Evolutionary conservation across 2,113 vertebrate genomes (phyloP), one percentile per base, ranked within the genome.

Genomic region (Ophiodon elongatus): DNA sequence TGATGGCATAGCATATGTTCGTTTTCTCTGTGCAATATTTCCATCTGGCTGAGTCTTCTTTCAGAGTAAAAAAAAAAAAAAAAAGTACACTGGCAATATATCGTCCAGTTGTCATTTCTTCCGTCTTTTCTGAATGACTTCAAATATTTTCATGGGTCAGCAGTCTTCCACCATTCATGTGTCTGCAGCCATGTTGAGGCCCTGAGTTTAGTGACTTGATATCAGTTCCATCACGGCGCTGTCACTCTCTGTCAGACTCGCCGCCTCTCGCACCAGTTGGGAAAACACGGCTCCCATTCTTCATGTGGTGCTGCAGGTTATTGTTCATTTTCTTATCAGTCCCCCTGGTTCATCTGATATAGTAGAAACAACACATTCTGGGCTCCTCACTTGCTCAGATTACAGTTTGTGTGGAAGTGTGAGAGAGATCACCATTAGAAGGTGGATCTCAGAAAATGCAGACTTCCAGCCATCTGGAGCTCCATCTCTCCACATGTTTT

Each of bases 401-500:
- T 88, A 63, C 82, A 65, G 80, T 89, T 79, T 85, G 73, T 64
- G 72, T 85, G 81, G 73, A 86, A 79, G 83, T 82, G 85, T 67
- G 66, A 85, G 79, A 70, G 89, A 76, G 82, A 85, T 79, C 69
- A 72, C 70, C 64, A 89, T 84, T 80, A 88, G 75, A 85, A 84
- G 88, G 88, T 88, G 82, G 80, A 86, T 88, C 81, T 90, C 66
- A 43, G 76, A 85, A 91, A 84, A 72, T 21, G 70, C 67, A 82
- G 83, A 89, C 88, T 72, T 75, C 54, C 50, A 88, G 89, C 87
- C 92, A 94, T 94, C 91, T 94, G 89, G 89, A 87, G 86, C 60
- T 73, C 43, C 69, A 73, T 90, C 84, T 76, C 79, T 84, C 85
- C 90, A 92, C 91, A 86, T 92, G 92, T 90, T 90, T 80, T 52